phyloP scores from a whole-genome alignment of 2,113 vertebrate genomes.

The Lagenorhynchus albirostris region DNA sequence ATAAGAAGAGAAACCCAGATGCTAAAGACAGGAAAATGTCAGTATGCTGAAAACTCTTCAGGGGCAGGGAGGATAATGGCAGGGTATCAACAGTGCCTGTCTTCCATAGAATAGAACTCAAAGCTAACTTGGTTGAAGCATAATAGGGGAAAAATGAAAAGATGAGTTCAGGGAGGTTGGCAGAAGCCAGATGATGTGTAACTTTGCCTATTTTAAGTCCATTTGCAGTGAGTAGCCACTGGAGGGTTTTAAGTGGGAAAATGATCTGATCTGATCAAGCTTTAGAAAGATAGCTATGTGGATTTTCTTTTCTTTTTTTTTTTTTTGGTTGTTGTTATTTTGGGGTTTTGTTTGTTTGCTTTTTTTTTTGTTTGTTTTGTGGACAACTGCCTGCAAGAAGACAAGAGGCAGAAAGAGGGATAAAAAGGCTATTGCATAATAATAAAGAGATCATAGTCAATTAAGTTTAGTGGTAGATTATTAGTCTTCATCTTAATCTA shows the following conservation, averaged over 20 bases:
- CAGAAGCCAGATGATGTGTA: neutral
- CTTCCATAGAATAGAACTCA: neutral
- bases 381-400: neutral
- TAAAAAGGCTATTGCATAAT: neutral
- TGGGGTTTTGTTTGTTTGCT: neutral
- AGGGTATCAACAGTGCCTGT: neutral
- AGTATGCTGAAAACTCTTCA: neutral
- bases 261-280: neutral
- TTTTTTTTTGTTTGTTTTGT: neutral
- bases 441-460: neutral
- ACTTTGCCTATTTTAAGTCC: neutral
- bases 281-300: neutral
- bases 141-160: neutral
- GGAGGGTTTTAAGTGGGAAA: neutral
- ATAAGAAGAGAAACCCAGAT: neutral
- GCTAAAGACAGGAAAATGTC: neutral
- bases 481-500: neutral
- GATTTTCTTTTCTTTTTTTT: neutral
- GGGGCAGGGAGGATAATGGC: neutral
- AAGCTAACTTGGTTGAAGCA: neutral
- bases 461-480: neutral
- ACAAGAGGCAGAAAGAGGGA: neutral
- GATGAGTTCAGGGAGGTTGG: neutral
- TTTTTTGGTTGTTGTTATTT: neutral
- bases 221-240: neutral